Evolutionary conservation across 2,888 invertebrate species (phyloP).

Genomic region (Cosmia pyralina): DNA sequence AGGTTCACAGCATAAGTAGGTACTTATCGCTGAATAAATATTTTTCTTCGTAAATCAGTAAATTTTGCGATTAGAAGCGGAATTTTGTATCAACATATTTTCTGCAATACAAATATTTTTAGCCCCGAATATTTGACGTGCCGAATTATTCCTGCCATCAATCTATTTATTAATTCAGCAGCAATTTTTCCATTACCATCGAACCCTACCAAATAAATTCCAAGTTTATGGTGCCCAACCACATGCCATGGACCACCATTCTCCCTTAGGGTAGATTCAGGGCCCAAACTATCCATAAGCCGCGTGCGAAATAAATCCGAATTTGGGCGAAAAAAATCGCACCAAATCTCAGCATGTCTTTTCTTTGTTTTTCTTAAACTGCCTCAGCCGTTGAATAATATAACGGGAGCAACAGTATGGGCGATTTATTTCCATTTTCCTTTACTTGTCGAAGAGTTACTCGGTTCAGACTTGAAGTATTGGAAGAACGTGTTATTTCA

Average conservation of each 20-base stretch:
- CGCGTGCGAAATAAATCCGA: constrained; percentile 45
- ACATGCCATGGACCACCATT: constrained; percentile 30
- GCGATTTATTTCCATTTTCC: constrained; percentile 72
- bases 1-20: neutral
- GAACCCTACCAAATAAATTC: neutral
- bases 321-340: constrained; percentile 47
- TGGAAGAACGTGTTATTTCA: constrained; percentile 61
- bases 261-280: constrained; percentile 26
- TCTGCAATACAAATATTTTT: neutral
- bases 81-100: neutral
- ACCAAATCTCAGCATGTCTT: constrained; percentile 48
- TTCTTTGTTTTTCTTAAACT: constrained; percentile 61
- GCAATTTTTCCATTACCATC: constrained; percentile 24
- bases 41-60: neutral
- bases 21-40: neutral
- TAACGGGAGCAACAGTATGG: constrained; percentile 59
- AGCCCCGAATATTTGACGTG: too few relatives aligned
- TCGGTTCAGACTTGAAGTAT: constrained; percentile 53
- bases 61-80: neutral
- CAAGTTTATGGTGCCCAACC: constrained; percentile 13
- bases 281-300: constrained; percentile 29
- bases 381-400: constrained; percentile 68
- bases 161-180: constrained; percentile 44
- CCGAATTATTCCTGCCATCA: constrained; percentile 1
- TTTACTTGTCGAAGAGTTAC: constrained; percentile 58